These are phyloP conservation scores for Nephrotoma appendiculata DNA, from an alignment of 2,888 invertebrate genomes.

Conservation along the genomic window DNA sequence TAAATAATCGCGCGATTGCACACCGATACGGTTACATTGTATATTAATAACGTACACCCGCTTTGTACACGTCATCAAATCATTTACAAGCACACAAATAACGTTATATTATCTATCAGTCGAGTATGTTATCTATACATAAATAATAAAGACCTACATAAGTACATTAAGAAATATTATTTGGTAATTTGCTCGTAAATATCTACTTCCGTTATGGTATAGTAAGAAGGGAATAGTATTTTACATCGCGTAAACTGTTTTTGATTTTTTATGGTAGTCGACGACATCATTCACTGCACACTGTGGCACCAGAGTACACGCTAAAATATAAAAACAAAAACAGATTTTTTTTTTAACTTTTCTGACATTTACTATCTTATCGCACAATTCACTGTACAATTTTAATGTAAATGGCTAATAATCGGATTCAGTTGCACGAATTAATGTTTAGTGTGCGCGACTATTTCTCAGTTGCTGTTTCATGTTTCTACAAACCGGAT, in stretches of 20 bases:
- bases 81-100: background rate
- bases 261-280: background rate
- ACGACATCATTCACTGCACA: background rate
- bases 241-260: background rate
- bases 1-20: too few relatives aligned
- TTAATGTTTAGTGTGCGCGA: background rate
- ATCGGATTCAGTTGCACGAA: background rate
- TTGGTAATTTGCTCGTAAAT: background rate
- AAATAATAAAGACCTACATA: too few relatives aligned
- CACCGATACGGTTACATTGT: too few relatives aligned
- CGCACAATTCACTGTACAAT: background rate
- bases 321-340: background rate
- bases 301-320: background rate
- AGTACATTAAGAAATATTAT: background rate
- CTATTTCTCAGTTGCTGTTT: background rate
- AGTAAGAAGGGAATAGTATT: background rate
- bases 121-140: background rate
- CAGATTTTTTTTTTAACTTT: background rate
- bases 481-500: background rate
- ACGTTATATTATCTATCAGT: background rate
- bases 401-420: background rate
- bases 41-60: background rate
- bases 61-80: background rate
- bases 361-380: background rate
- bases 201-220: background rate